Evolutionary conservation across 2,888 invertebrate species (phyloP).

Genomic region (Tuta absoluta): DNA sequence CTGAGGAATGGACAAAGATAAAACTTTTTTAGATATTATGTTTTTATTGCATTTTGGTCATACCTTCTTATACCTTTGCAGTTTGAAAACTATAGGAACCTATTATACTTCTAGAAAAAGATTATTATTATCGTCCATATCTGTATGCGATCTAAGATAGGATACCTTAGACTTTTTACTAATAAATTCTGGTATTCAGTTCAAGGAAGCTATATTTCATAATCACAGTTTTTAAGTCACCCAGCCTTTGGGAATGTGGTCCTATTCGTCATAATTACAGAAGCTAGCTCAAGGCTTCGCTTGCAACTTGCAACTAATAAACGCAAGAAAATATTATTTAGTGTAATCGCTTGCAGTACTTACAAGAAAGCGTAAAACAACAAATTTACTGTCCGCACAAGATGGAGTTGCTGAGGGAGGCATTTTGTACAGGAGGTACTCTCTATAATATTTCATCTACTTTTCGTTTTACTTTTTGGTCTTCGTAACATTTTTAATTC

Average conservation of each 20-base stretch:
- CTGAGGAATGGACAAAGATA: no score
- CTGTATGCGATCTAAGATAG: not conserved
- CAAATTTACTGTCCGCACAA: no score
- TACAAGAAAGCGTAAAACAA: not conserved
- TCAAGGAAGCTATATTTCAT: constrained; percentile 24
- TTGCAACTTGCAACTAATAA: not conserved
- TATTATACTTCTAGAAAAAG: not conserved
- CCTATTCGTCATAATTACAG: constrained; percentile 18
- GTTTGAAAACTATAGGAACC: no score
- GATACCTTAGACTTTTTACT: not conserved
- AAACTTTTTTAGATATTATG: no score
- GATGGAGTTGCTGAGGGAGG: no score
- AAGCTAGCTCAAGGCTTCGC: not conserved
- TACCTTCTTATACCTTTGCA: no score
- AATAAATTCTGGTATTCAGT: constrained; percentile 11
- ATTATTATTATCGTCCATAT: not conserved
- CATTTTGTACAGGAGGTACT: no score
- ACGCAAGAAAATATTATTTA: constrained; percentile 1
- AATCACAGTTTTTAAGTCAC: constrained; percentile 19
- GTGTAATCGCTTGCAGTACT: not conserved
- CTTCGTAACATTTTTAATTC: constrained; percentile 20
- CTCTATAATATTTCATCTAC: not conserved
- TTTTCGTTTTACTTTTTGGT: not conserved
- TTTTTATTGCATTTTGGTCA: no score
- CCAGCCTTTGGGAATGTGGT: constrained; percentile 14